These are phyloP conservation scores for Lordiphosa stackelbergi DNA, from an alignment of 1,140 invertebrate species.

Conservation along the genomic window DNA sequence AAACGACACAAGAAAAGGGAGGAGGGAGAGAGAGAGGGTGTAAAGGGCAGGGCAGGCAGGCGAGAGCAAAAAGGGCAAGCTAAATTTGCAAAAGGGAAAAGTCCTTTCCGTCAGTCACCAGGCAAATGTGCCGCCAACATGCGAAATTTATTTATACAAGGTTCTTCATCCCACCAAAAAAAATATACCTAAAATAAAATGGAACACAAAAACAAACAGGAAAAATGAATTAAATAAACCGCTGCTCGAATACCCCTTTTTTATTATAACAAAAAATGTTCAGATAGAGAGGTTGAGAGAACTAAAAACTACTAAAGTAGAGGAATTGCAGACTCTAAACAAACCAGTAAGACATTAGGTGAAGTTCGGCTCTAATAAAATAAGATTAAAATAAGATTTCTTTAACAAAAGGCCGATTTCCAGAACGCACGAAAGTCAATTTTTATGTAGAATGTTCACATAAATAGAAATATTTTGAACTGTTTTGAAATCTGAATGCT, in stretches of 20 bases:
- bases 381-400: too few relatives aligned
- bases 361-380: too few relatives aligned
- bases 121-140: conserved; percentile 52
- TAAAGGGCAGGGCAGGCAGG: background rate
- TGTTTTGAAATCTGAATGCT: too few relatives aligned
- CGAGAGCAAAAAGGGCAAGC: conserved; percentile 11
- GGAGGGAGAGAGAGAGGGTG: background rate
- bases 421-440: too few relatives aligned
- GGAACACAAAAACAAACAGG: conserved; percentile 1
- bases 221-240: background rate
- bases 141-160: conserved; percentile 54
- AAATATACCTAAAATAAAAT: conserved; percentile 16
- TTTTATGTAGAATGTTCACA: too few relatives aligned
- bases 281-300: background rate
- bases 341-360: too few relatives aligned
- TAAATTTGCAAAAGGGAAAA: conserved; percentile 16
- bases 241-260: too few relatives aligned
- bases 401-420: too few relatives aligned
- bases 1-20: conserved; percentile 5
- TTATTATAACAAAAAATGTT: too few relatives aligned
- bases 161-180: conserved; percentile 19
- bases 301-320: too few relatives aligned
- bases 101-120: conserved; percentile 17
- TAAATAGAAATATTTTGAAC: too few relatives aligned
- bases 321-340: too few relatives aligned